Percentiles rank a stretch among this genome's conserved stretches.
Evolutionary conservation across 2,797 vertebrate species (phyloP).

Genomic region (Poeciliopsis gracilis): DNA sequence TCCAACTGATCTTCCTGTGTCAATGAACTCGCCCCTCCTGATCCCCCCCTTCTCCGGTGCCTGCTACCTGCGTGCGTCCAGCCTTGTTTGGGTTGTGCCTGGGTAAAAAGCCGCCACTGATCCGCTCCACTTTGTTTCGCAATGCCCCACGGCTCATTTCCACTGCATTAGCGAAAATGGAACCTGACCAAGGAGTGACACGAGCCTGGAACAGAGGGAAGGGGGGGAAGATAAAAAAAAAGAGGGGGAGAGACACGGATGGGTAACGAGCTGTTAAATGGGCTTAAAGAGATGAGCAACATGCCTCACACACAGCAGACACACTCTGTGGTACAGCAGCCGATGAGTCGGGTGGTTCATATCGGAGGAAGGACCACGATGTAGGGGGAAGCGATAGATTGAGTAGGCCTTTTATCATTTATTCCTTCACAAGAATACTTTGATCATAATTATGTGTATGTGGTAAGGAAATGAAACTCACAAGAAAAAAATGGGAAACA

Average conservation of each 20-base stretch:
- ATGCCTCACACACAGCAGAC: constrained; percentile 44
- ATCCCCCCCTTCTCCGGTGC: not conserved
- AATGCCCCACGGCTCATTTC: constrained; percentile 75
- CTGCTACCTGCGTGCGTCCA: constrained; percentile 8
- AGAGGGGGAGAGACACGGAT: constrained; percentile 31
- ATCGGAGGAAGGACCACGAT: not conserved
- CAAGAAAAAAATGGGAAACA: not conserved
- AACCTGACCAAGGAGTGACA: constrained; percentile 74
- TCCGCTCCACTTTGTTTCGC: constrained; percentile 55
- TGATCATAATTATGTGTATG: not conserved
- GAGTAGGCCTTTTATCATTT: not conserved
- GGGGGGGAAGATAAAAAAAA: constrained; percentile 15
- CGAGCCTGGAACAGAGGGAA: constrained; percentile 54
- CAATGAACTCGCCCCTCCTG: not conserved
- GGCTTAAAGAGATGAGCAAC: constrained; percentile 74
- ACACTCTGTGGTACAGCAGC: constrained; percentile 2
- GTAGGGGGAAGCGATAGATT: not conserved
- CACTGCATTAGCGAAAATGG: constrained; percentile 71
- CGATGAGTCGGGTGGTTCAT: not conserved
- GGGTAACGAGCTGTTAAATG: constrained; percentile 78
- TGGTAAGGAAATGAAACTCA: not conserved
- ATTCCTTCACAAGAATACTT: not conserved
- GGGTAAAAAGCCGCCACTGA: constrained; percentile 34
- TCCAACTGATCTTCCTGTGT: constrained; percentile 32
- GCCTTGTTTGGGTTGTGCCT: constrained; percentile 44